A percentile compares a stretch with the other conserved stretches of the same genome.
These are phyloP conservation scores for Boleophthalmus pectinirostris DNA, from an alignment of 2,113 vertebrate species.

Conservation along the genomic window DNA sequence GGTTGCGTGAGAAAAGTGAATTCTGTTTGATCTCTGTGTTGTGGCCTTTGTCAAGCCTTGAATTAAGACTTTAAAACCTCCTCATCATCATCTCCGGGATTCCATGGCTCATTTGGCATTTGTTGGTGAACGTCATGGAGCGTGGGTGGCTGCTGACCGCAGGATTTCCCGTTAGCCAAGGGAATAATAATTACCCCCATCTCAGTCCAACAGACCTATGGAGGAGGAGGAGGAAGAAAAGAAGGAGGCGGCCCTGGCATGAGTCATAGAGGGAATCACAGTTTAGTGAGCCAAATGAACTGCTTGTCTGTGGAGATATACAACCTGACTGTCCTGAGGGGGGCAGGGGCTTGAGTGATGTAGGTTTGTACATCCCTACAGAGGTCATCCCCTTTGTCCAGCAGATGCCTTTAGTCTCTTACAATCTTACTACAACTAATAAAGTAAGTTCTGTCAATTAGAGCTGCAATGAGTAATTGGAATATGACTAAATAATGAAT, in stretches of 20 bases:
- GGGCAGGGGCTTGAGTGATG: conserved; percentile 4
- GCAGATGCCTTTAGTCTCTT: not conserved
- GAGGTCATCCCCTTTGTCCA: not conserved
- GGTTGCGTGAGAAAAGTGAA: not conserved
- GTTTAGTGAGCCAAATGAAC: conserved; percentile 46
- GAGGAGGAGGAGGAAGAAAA: not conserved
- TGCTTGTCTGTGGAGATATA: conserved; percentile 42
- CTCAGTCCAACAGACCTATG: conserved; percentile 22
- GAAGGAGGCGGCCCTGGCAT: conserved; percentile 10
- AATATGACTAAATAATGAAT: too few relatives aligned
- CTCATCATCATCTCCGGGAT: conserved; percentile 44
- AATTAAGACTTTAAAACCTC: conserved; percentile 51
- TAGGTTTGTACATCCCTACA: not conserved
- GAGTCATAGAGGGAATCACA: conserved; percentile 56
- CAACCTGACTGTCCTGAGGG: conserved; percentile 40
- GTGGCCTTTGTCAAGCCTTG: conserved; percentile 8
- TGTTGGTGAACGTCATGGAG: conserved; percentile 55
- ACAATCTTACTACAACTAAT: not conserved
- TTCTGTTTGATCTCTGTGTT: conserved; percentile 1
- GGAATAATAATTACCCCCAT: conserved; percentile 62
- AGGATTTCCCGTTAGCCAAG: conserved; percentile 59
- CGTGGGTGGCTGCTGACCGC: conserved; percentile 41
- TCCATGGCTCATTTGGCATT: conserved; percentile 52
- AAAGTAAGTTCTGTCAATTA: not conserved
- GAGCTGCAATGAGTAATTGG: too few relatives aligned